Conservation (phyloP, 2,797 vertebrate species). For the Peromyscus melanophrys region DNA sequence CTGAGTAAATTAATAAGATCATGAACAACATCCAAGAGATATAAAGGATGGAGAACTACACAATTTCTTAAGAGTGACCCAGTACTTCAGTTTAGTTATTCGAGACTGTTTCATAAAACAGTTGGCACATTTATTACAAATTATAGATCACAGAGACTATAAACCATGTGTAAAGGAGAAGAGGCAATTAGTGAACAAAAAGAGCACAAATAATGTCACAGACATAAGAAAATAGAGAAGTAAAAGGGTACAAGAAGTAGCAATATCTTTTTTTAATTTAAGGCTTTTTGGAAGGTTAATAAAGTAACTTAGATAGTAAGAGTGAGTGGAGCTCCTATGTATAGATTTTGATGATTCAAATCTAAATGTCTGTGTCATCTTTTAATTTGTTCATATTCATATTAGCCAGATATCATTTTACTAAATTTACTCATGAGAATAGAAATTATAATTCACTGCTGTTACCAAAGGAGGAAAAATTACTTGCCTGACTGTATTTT, state of each 20-base stretch:
- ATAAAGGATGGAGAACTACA: not conserved
- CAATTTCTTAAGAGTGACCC: not conserved
- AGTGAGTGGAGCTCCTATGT: not conserved
- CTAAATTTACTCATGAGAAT: not conserved
- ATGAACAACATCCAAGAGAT: not conserved
- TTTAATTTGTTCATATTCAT: not conserved
- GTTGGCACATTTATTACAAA: not conserved
- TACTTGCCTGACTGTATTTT: not conserved
- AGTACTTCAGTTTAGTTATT: not conserved
- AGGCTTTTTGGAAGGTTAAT: not conserved
- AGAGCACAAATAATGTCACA: not conserved
- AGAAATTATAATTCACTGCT: conserved; percentile 1
- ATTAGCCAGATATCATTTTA: not conserved
- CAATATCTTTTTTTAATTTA: not conserved
- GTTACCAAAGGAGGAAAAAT: conserved; percentile 54
- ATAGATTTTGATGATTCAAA: not conserved
- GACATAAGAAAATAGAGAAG: not conserved
- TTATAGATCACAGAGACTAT: not conserved
- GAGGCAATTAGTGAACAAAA: not conserved
- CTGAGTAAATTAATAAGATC: not conserved
- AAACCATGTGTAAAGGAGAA: not conserved
- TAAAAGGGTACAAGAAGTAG: not conserved
- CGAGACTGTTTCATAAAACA: not conserved
- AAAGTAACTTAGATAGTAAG: not conserved
- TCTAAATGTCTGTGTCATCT: not conserved